These are phyloP conservation scores for Ficedula albicollis DNA, from an alignment of 2,797 vertebrate species.

Conservation along the genomic window DNA sequence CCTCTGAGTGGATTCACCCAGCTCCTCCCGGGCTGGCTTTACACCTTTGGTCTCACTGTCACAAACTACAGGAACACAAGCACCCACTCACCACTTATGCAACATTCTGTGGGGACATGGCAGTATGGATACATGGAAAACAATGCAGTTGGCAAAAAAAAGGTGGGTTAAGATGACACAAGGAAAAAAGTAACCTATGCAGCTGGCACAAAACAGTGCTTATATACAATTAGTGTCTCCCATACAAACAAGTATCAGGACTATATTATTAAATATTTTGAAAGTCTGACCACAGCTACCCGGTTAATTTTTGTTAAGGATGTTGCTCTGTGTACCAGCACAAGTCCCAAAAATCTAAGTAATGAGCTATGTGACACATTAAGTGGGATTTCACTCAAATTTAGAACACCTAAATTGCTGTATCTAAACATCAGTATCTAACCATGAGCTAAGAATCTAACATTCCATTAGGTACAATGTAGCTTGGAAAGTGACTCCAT, in stretches of 20 bases:
- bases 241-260: not conserved
- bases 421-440: not conserved
- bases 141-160: not conserved
- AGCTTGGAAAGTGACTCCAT: not conserved
- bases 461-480: not conserved
- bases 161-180: not conserved
- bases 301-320: not conserved
- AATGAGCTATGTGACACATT: not conserved
- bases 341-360: not conserved
- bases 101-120: not conserved
- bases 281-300: not conserved
- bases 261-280: not conserved
- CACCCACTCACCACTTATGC: accelerated
- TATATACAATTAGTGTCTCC: not conserved
- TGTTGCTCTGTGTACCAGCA: not conserved
- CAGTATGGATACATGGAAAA: not conserved
- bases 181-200: not conserved
- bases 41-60: not conserved
- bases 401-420: not conserved
- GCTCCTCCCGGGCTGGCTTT: not conserved
- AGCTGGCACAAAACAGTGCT: not conserved
- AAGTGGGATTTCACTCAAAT: not conserved
- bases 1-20: not conserved
- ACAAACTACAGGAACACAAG: not conserved
- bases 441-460: not conserved